Conservation (phyloP, 2,797 vertebrate species). For the Gymnothorax reevesii region DNA sequence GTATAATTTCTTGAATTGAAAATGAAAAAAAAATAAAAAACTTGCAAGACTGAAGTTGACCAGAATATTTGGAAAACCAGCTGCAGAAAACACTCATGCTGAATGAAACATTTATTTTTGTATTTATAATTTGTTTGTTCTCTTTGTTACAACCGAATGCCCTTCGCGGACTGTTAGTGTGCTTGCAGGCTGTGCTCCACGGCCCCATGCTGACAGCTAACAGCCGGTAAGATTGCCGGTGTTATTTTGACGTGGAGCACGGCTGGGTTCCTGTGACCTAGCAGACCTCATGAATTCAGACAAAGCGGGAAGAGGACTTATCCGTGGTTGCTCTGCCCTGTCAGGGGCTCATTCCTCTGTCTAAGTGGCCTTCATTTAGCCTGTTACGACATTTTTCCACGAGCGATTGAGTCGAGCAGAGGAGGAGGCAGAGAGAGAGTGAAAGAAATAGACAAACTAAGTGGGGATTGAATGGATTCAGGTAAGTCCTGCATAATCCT, state of each 20-base stretch:
- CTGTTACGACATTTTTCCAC: conserved; percentile 55
- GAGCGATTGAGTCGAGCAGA: conserved; percentile 37
- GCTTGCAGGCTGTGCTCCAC: not conserved
- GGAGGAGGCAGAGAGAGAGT: conserved; percentile 20
- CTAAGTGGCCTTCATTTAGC: conserved; percentile 67
- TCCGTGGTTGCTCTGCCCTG: conserved; percentile 54
- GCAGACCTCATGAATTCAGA: conserved; percentile 5
- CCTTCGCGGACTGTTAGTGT: not conserved
- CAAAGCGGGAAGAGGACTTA: conserved; percentile 46
- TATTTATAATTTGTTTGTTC: too few relatives aligned
- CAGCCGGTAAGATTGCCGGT: not conserved
- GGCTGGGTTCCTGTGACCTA: not conserved
- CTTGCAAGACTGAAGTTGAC: too few relatives aligned
- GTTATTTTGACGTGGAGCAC: not conserved
- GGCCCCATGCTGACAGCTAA: not conserved
- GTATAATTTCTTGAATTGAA: too few relatives aligned
- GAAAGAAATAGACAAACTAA: conserved; percentile 46
- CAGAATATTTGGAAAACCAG: not conserved
- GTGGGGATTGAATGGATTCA: conserved; percentile 61
- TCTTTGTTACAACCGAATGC: not conserved
- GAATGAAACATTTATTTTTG: not conserved
- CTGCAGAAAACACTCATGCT: not conserved
- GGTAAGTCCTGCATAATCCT: conserved; percentile 53
- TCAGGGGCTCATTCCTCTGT: conserved; percentile 50
- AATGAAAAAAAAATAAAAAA: too few relatives aligned